Base-by-base conservation (phyloP, 1,140 invertebrate species). In the Papilio dardanus region DNA sequence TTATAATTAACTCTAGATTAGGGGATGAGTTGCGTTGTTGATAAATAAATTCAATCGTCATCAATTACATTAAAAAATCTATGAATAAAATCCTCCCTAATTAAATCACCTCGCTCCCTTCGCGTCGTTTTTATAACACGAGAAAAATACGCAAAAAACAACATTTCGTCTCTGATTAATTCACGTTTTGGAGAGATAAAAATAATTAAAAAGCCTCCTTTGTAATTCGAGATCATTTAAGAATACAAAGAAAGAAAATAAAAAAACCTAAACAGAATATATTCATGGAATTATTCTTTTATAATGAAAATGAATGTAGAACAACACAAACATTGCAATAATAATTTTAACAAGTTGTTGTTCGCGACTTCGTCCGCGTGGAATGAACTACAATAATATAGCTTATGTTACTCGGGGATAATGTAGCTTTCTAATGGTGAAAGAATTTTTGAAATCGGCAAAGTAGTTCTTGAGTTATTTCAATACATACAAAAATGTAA, bases 171-270 rank as follows among this genome's bases (percentile, higher is more conserved):
- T 54, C 8, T 28, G 54, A 62, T 62, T 62, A 62, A 62, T 28
- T 62, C 12, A 62, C 21, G 67, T 46, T 33, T 50, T 50, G 28
- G 30, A 33, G 37, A 14, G 74, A 76, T 74, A 76, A 79, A 76
- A 73, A 68, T 68, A 74, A 74, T 76, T 54, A 74, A 73, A 65
- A 42, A 35, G 79, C 31, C 37, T 58, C 79, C 79, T 76, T 71
- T 76, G 75, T 76, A 76, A 76, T 71, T 71, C 30, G 75, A 76
- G 54, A 65, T 28, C 16, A 14, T 16, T 37, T 69, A 24, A 31
- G 33, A 33, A 28, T 21, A 28, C 54, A 4, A 28, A 30, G 8
- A 62, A 7, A 28, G 3, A 62, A 62, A 62, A 28, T 16, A 62
- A 62, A 28, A 3, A 3, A 28, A n/a, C n/a, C 21, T 28, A 28